These are phyloP conservation scores for Himalopsyche kuldschensis DNA, from an alignment of 2,888 invertebrate species.

Conservation along the genomic window DNA sequence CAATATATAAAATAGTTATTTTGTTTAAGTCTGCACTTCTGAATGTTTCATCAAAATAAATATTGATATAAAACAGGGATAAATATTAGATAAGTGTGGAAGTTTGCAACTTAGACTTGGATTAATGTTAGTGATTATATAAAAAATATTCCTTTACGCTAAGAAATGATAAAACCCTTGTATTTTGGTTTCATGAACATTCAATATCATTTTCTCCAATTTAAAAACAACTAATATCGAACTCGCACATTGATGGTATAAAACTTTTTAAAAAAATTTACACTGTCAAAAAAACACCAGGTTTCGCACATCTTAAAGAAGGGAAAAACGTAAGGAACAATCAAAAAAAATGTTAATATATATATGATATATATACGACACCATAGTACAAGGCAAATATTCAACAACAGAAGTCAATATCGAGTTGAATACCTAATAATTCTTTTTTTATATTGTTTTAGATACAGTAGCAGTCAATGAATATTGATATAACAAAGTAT, in stretches of 20 bases:
- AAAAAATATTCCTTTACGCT: too few species aligned
- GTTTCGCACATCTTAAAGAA: neutral
- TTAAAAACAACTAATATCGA: too few species aligned
- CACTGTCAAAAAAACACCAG: neutral
- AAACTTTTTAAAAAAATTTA: neutral
- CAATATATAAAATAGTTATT: too few species aligned
- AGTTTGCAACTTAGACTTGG: too few species aligned
- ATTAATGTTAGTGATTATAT: too few species aligned
- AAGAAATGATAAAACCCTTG: too few species aligned
- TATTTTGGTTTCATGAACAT: neutral
- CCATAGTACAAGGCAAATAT: neutral
- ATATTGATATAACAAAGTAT: neutral
- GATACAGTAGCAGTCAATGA: neutral
- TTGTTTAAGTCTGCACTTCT: too few species aligned
- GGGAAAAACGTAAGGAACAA: neutral
- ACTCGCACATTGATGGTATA: neutral
- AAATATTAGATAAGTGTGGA: too few species aligned
- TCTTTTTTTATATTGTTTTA: neutral
- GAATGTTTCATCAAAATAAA: too few species aligned
- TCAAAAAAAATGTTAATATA: neutral
- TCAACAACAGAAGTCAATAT: neutral
- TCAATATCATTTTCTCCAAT: neutral
- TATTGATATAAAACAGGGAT: too few species aligned
- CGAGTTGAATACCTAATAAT: neutral
- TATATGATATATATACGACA: neutral